Conservation (phyloP, 1,140 invertebrate genomes). For the Elymnias hypermnestra region DNA sequence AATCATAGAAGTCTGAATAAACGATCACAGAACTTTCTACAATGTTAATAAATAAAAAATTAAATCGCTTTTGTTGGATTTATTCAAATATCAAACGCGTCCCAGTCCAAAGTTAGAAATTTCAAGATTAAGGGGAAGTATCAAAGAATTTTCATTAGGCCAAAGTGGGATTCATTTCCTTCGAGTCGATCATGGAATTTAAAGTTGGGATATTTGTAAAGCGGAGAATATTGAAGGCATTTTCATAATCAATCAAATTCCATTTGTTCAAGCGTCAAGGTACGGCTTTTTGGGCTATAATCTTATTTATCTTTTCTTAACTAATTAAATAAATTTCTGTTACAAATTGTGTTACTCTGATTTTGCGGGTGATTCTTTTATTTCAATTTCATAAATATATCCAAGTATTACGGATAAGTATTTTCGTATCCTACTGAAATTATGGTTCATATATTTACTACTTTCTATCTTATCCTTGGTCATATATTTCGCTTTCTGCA, state of each 20-base stretch:
- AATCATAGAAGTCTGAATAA: neutral
- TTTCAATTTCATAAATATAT: neutral
- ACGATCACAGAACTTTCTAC: neutral
- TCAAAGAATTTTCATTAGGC: constrained; percentile 38
- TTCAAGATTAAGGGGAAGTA: constrained; percentile 24
- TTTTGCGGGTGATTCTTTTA: neutral
- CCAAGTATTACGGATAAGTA: too few relatives aligned
- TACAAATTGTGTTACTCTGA: neutral
- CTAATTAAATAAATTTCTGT: constrained; percentile 3
- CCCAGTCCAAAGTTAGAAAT: constrained; percentile 19
- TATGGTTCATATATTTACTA: too few relatives aligned
- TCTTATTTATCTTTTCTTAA: constrained; percentile 7
- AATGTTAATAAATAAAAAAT: constrained; percentile 5
- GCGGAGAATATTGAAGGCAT: constrained; percentile 26
- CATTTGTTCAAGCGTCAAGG: constrained; percentile 21
- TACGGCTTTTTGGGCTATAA: constrained; percentile 2
- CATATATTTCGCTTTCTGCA: too few relatives aligned
- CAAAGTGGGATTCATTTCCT: constrained; percentile 35
- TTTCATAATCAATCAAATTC: constrained; percentile 35
- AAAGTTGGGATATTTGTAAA: constrained; percentile 28
- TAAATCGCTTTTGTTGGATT: constrained; percentile 12
- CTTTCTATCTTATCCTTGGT: too few relatives aligned
- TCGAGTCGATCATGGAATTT: constrained; percentile 24
- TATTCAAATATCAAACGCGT: constrained; percentile 20
- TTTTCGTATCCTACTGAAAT: too few relatives aligned